A percentile compares a stretch with the other conserved stretches of the same genome.
These are phyloP conservation scores for Eristalinus sepulchralis DNA, from an alignment of 2,888 invertebrate genomes.

Conservation along the genomic window DNA sequence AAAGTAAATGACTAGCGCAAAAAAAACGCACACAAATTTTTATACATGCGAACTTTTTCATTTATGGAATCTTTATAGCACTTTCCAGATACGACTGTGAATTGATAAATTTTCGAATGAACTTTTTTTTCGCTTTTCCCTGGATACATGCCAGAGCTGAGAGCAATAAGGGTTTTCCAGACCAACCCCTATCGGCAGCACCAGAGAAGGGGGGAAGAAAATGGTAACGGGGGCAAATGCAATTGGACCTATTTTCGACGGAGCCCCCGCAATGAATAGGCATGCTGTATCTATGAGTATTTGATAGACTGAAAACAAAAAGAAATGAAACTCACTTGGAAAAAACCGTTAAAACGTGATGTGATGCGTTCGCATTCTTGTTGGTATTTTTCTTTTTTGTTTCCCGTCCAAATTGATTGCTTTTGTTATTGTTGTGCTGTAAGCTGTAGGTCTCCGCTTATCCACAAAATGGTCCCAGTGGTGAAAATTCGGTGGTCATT, in stretches of 20 bases:
- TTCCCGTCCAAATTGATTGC: neutral
- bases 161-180: conserved; percentile 28
- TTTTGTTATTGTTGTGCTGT: conserved; percentile 59
- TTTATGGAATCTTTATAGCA: conserved; percentile 8
- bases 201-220: neutral
- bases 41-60: conserved; percentile 30
- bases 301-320: neutral
- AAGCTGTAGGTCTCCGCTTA: conserved; percentile 32
- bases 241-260: conserved; percentile 33
- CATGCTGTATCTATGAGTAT: neutral
- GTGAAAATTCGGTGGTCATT: conserved; percentile 69
- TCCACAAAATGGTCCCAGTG: conserved; percentile 71
- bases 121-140: neutral
- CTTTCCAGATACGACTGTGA: neutral
- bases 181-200: neutral
- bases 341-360: conserved; percentile 16
- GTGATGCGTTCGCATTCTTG: conserved; percentile 11
- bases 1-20: conserved; percentile 9
- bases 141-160: conserved; percentile 55
- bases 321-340: conserved; percentile 43
- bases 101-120: neutral
- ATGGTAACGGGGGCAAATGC: conserved; percentile 32
- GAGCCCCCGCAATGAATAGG: neutral
- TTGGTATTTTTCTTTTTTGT: conserved; percentile 17
- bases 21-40: conserved; percentile 40